Evolutionary conservation across 2,888 invertebrate genomes (phyloP), one percentile per base, ranked within the genome.

Genomic region (Drosophila nr. fundita): DNA sequence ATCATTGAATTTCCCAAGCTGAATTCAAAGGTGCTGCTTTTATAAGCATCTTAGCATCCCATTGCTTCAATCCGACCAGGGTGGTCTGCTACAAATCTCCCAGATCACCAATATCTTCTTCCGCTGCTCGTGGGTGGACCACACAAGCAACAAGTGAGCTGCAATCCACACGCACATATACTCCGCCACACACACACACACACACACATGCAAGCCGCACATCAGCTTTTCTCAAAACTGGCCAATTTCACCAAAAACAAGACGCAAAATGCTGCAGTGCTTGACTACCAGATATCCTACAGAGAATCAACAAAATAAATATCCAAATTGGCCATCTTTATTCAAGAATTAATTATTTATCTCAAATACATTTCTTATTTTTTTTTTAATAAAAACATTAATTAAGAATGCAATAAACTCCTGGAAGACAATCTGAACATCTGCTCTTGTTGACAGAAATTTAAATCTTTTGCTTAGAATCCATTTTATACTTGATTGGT

Each of bases 1-100:
- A 80, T 78, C 80, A 78, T 60, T 61, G 11, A 40, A 57, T 80
- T 80, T 70, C 52, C 69, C 27, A 55, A 57, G 57, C 42, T 27
- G 58, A 53, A 50, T 53, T 61, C 18, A 36, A 68, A 69, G 59
- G 42, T 73, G 59, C 45, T 58, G 21, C 38, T 27, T 45, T 52
- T 36, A 15, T 68, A 80, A 79, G 77, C 80, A 60, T 68, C 77
- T 80, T 76, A 72, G 49, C 38, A 40, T 27, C 54, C 50, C 45
- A 48, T 61, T 48, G 45, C 40, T 18, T 54, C 24, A 32, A 49
- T 29, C 48, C 68, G 32, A 53, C 18, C 67, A 57, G 53, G 76
- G 78, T 80, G 80, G 78, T 76, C 78, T 40, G 6, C 32, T 4
- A 8, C 45, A 45, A 45, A 24, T 24, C 42, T 29, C 30, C 13